Evolutionary conservation across 2,888 invertebrate species (phyloP).

Genomic region (Tillus elongatus): DNA sequence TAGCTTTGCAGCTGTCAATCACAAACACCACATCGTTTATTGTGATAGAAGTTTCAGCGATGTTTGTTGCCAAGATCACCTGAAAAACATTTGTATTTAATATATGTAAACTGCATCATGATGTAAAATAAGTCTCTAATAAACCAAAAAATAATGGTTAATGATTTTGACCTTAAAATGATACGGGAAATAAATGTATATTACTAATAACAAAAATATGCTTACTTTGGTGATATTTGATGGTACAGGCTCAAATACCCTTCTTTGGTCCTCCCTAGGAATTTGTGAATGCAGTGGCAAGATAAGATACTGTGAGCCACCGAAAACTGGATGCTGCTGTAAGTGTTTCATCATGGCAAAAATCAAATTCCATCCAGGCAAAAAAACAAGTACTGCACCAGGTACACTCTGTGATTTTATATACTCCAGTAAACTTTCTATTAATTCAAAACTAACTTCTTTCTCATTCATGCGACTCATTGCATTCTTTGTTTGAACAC

Average conservation of each 20-base stretch:
- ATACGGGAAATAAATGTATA: neutral
- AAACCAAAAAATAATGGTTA: neutral
- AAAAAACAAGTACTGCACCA: constrained; percentile 86
- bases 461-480: constrained; percentile 78
- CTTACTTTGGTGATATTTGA: constrained; percentile 72
- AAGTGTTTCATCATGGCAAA: constrained; percentile 81
- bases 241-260: constrained; percentile 83
- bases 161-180: neutral
- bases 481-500: constrained; percentile 54
- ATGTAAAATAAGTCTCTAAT: too few species aligned
- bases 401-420: constrained; percentile 42
- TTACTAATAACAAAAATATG: neutral
- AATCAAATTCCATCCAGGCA: constrained; percentile 97
- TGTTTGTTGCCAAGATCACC: constrained; percentile 95
- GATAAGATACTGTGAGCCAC: constrained; percentile 58
- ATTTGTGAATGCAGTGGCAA: constrained; percentile 96
- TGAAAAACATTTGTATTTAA: constrained; percentile 9
- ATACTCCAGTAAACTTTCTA: constrained; percentile 67
- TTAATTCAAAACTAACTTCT: constrained; percentile 86
- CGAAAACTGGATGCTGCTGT: constrained; percentile 55
- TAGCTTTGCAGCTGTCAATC: constrained; percentile 93
- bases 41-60: constrained; percentile 96
- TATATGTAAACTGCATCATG: too few species aligned
- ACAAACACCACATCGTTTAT: constrained; percentile 98
- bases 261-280: constrained; percentile 88